Conservation (phyloP, 2,113 vertebrate species). For the cattle (Bos taurus) region ARS-UCD2.0 NC_037357.1:87366001-87366500, state of each 20-base stretch:
- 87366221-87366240: not conserved
- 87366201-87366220: not conserved
- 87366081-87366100: not conserved
- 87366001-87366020: not conserved
- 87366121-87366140: not conserved
- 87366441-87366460: not conserved
- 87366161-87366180: not conserved
- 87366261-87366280: not conserved
- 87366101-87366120: not conserved
- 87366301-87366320: not conserved
- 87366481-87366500: not conserved
- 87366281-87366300: not conserved
- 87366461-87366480: not conserved
- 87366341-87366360: not conserved
- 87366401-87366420: not conserved
- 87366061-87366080: not conserved
- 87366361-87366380: not conserved
- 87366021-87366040: not conserved
- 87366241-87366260: not conserved
- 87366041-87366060: not conserved
- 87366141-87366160: not conserved
- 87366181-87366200: not conserved
- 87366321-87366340: not conserved
- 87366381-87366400: not conserved
- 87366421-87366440: not conserved